Conservation (phyloP, 2,888 invertebrate genomes). For the Drosophila falleni region DNA sequence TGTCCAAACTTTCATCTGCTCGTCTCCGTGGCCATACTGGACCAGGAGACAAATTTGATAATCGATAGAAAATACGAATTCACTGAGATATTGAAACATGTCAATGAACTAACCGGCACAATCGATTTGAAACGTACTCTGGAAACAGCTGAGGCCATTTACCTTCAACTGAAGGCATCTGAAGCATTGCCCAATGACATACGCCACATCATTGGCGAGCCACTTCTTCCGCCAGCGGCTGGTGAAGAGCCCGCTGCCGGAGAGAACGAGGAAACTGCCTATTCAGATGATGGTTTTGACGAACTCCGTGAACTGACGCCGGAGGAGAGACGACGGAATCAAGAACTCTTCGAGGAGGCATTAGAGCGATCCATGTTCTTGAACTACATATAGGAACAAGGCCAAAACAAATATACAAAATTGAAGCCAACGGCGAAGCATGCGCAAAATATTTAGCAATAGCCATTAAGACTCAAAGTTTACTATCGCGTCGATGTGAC, state of each 20-base stretch:
- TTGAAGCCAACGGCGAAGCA: slow-evolving; percentile 37
- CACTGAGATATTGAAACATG: slow-evolving; percentile 98
- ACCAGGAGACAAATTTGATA: slow-evolving; percentile 93
- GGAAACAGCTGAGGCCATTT: slow-evolving; percentile 96
- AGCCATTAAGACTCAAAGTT: slow-evolving; percentile 75
- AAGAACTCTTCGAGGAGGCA: slow-evolving; percentile 84
- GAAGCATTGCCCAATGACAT: slow-evolving; percentile 90
- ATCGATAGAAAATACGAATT: slow-evolving; percentile 97
- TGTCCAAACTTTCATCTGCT: slow-evolving; percentile 98
- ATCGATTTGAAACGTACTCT: slow-evolving; percentile 93
- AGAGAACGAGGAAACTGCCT: slow-evolving; percentile 71
- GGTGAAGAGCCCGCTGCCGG: slow-evolving; percentile 38
- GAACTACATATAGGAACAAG: slow-evolving; percentile 62
- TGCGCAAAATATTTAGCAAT: slow-evolving; percentile 67
- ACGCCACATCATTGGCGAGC: slow-evolving; percentile 90
- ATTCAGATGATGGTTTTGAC: slow-evolving; percentile 84
- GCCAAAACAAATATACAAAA: slow-evolving; percentile 38
- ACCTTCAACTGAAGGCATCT: slow-evolving; percentile 92
- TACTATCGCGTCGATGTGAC: slow-evolving; percentile 55
- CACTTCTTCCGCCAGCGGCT: slow-evolving; percentile 56
- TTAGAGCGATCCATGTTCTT: slow-evolving; percentile 84
- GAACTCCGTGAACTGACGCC: slow-evolving; percentile 79
- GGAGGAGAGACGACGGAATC: slow-evolving; percentile 82
- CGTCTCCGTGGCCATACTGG: slow-evolving; percentile 96
- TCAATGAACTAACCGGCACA: slow-evolving; percentile 96